Base-by-base conservation (phyloP, 2,797 vertebrate genomes). In the Gallinago solitaria region DNA sequence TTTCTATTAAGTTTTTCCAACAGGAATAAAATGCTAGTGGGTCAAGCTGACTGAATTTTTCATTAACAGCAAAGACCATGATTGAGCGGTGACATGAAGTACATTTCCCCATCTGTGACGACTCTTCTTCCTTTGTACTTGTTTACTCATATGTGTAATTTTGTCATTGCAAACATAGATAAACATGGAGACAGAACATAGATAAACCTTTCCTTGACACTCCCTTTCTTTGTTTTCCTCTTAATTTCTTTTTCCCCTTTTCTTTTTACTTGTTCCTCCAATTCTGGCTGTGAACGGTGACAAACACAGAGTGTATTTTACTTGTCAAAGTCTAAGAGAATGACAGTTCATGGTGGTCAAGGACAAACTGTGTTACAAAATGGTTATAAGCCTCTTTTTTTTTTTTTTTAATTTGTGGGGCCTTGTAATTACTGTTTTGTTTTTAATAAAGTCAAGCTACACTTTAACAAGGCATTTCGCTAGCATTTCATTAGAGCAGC, bases 381-480 rank as follows among this genome's bases (percentile, higher is more conserved):
- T 89, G 30, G 47, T 24, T 73, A 57, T 93, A 96, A 86, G 77
- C 81, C 81, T 94, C 51, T 92, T 93, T 94, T 23, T 23, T 12
- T 92, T 91, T 92, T 78, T 93, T 93, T 93, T 94, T 87, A 63
- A 60, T 84, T 94, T 89, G 53, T 37, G 37, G 84, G 70, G 57
- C 77, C 41, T 60, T 82, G 35, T 96, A 96, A 96, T 96, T 97
- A 96, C 63, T 67, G 61, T 53, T 86, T 91, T 83, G 65, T 41
- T 89, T 91, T 74, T 70, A 91, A 83, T 75, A 83, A 59, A 37
- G 63, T 83, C 89, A 73, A 90, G 77, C 74, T 79, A 56, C 64
- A 53, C 11, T 93, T 96, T 90, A 95, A 96, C 74, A 82, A 96
- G 94, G 77, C 43, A 92, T 92, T 97, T 94, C 81, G 74, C 69